Percentiles rank a stretch among this genome's conserved stretches.
These are phyloP conservation scores for Hypocryptadius cinnamomeus DNA, from an alignment of 2,113 vertebrate genomes.

Conservation along the genomic window DNA sequence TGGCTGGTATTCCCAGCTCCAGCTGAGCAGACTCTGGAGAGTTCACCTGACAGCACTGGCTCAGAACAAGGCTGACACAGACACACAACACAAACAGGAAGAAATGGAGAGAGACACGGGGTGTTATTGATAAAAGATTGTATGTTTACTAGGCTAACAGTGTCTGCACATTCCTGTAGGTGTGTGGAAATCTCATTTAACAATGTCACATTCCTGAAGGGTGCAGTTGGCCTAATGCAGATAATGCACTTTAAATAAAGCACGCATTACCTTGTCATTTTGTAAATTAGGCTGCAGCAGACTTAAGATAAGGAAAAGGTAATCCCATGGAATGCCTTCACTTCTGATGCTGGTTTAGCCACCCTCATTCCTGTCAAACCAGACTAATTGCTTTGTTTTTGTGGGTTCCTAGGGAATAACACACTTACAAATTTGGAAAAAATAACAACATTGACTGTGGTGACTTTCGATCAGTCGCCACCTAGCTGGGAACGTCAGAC, in stretches of 20 bases:
- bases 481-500: neutral
- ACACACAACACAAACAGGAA: conserved; percentile 42
- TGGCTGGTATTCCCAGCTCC: conserved; percentile 3
- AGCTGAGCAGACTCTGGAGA: neutral
- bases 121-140: conserved; percentile 35
- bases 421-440: neutral
- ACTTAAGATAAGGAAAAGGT: neutral
- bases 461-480: conserved; percentile 39
- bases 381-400: conserved; percentile 17
- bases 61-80: conserved; percentile 19
- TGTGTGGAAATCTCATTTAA: conserved; percentile 43
- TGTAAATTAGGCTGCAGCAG: neutral
- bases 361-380: neutral
- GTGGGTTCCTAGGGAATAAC: conserved; percentile 5
- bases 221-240: neutral
- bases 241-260: neutral
- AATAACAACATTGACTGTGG: neutral
- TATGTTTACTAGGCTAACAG: conserved; percentile 40
- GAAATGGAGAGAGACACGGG: neutral
- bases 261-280: neutral
- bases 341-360: neutral
- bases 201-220: conserved; percentile 46
- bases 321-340: neutral
- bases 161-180: conserved; percentile 39
- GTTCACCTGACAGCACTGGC: neutral